A percentile compares a stretch with the other conserved stretches of the same genome.
Conservation (phyloP, 2,888 invertebrate genomes). For the Lithosia quadra region DNA sequence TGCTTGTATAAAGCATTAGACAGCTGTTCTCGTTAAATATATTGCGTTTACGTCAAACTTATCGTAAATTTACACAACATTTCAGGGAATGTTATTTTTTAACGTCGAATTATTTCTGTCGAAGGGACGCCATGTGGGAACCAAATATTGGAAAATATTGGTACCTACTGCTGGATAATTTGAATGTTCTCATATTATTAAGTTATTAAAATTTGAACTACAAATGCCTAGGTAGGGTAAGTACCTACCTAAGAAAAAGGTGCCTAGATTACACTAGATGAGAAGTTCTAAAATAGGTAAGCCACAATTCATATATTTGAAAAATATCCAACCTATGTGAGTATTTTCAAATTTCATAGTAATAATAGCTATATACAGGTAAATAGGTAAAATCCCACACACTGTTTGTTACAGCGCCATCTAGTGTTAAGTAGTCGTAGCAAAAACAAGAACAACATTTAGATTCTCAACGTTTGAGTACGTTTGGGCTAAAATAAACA, state of each 20-base stretch:
- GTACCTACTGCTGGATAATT: background rate
- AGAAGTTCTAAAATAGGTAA: background rate
- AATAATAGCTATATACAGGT: background rate
- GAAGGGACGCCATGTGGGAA: conserved; percentile 10
- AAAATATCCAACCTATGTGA: too few relatives aligned
- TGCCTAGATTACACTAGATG: background rate
- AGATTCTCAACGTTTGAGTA: background rate
- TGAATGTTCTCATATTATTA: background rate
- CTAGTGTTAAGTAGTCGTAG: conserved; percentile 40
- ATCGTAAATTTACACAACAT: conserved; percentile 24
- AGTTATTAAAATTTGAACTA: too few relatives aligned
- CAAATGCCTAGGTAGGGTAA: too few relatives aligned
- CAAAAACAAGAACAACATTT: conserved; percentile 3
- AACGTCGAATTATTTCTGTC: conserved; percentile 18
- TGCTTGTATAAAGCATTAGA: background rate
- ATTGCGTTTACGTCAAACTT: conserved; percentile 31
- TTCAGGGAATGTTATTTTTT: conserved; percentile 8
- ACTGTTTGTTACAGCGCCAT: conserved; percentile 36
- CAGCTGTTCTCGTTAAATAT: conserved; percentile 45
- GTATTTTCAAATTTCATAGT: too few relatives aligned
- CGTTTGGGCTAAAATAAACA: conserved; percentile 32
- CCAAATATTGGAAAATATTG: too few relatives aligned
- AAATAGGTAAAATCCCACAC: background rate
- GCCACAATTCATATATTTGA: background rate
- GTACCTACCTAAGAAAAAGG: background rate